Conservation (phyloP, 1,140 invertebrate species). For the Caenorhabditis brenneri region DNA sequence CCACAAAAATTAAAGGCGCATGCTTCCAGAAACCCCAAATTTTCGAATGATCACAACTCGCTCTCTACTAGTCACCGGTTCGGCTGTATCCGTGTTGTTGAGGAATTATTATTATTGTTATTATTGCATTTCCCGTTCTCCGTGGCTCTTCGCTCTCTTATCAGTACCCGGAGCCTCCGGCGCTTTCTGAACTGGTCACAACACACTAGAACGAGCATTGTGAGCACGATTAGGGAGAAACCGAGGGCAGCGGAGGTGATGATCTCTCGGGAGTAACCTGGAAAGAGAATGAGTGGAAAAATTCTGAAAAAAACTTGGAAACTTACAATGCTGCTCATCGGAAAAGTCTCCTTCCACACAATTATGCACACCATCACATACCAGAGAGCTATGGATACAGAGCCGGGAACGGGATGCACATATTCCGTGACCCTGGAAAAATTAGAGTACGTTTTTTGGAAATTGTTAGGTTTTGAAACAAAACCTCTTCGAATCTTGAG, state of each 20-base stretch:
- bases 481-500: too few species aligned
- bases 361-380: constrained; percentile 71
- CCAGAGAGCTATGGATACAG: constrained; percentile 69
- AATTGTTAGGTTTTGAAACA: too few species aligned
- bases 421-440: constrained; percentile 44
- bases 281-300: not conserved
- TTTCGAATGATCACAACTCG: constrained; percentile 31
- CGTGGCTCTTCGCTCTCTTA: not conserved
- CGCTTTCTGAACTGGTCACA: constrained; percentile 50
- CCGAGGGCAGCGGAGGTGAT: constrained; percentile 17
- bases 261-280: constrained; percentile 49
- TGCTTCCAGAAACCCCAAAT: too few species aligned
- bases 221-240: constrained; percentile 14
- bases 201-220: constrained; percentile 36
- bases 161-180: constrained; percentile 1
- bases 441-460: too few species aligned
- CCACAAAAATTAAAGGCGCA: too few species aligned
- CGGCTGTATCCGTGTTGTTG: not conserved
- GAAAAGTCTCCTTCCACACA: constrained; percentile 70
- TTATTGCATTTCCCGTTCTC: constrained; percentile 31
- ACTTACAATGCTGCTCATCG: constrained; percentile 71
- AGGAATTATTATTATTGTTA: not conserved
- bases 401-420: constrained; percentile 59
- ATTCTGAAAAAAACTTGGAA: not conserved
- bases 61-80: constrained; percentile 52